phyloP scores from a whole-genome alignment of 2,888 invertebrate genomes.

The Acrocyrtus sp. region DNA sequence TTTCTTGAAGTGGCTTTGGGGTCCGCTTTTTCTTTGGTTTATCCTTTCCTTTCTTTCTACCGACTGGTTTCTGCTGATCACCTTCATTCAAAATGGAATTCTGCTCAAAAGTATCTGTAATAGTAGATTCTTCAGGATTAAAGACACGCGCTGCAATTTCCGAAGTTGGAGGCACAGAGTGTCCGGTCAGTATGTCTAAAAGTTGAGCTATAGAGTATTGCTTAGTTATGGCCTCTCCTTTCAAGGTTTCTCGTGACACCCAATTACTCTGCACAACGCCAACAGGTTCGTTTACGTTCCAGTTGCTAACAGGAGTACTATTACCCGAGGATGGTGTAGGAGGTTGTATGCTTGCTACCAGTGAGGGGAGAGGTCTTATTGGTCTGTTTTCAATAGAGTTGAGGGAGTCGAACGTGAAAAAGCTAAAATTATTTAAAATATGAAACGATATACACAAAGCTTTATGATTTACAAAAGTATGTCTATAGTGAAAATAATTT shows the following conservation, averaged over 20 bases:
- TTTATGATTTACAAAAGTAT: neutral
- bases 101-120: neutral
- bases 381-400: neutral
- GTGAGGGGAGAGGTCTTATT: neutral
- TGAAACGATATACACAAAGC: conserved; percentile 3
- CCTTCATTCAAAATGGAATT: neutral
- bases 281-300: neutral
- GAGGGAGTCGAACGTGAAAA: neutral
- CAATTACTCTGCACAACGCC: conserved; percentile 24
- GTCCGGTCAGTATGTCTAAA: conserved; percentile 27
- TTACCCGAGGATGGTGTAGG: neutral
- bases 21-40: neutral
- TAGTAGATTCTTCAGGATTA: neutral
- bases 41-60: neutral
- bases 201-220: conserved; percentile 31
- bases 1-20: neutral
- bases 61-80: neutral
- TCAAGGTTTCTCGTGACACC: conserved; percentile 10
- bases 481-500: too few species aligned
- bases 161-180: neutral
- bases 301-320: neutral
- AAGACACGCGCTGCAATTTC: neutral
- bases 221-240: neutral
- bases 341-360: neutral
- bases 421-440: neutral